Evolutionary conservation across 2,113 vertebrate genomes (phyloP), one percentile per base, ranked within the genome.

Genomic region (Chinchilla lanigera): DNA sequence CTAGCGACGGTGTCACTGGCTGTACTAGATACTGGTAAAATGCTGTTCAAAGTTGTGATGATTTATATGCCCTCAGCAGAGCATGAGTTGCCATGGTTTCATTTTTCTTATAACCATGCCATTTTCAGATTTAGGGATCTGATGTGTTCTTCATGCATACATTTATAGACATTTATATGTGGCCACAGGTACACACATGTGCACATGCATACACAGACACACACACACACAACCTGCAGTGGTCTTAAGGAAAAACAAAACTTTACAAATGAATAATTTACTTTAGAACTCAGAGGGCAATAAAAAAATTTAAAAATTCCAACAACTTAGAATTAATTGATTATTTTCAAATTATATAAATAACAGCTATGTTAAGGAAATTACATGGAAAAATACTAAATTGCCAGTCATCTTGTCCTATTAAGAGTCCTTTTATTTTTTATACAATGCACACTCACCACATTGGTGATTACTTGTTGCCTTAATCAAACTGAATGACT

Each of bases 311-410:
- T 44, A 58, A 91, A 90, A 69, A 33, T 75, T 84, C 61, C 14
- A 0, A 75, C 10, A 69, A 56, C 7, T 30, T 88, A 47, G 61
- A 67, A 60, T 93, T 92, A 26, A 65, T 38, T 63, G 33, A 33
- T 89, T 90, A 85, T 81, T 90, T 97, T 75, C 22, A 71, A 92
- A 82, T 65, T 60, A 69, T 63, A 56, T 56, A 84, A 93, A 91
- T 7, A 86, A 81, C 47, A 80, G 35, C 65, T 67, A 92, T 28
- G 38, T 61, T 65, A 93, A 71, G 78, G 69, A 69, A 97, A 95
- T 75, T 41, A 50, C 4, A 17, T 58, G 52, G 61, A 33, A 94
- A 82, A 94, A 89, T 75, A 58, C 14, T 75, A 73, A 93, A 73
- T 54, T 90, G n/a, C 54, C 65, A 84, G 5, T 10, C 26, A 13